Conservation (phyloP, 2,888 invertebrate species). For the Idaea dimidiata region DNA sequence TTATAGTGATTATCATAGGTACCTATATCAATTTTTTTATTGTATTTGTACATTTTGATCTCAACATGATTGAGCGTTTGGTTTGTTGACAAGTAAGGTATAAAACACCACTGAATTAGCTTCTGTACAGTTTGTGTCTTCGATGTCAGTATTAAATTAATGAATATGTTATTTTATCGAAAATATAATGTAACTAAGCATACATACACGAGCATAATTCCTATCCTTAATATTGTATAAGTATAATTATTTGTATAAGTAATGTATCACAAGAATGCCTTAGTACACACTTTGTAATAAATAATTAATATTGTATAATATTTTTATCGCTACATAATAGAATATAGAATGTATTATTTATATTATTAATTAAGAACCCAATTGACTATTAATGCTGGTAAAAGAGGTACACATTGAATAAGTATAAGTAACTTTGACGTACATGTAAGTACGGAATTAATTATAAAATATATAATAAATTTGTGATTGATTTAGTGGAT, state of each 20-base stretch:
- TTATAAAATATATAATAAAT: slow-evolving; percentile 23
- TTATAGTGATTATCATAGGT: slow-evolving; percentile 8
- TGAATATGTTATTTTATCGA: slow-evolving; percentile 17
- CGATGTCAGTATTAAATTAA: slow-evolving; percentile 53
- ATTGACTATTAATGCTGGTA: slow-evolving; percentile 56
- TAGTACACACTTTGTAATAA: slow-evolving; percentile 25
- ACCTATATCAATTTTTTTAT: slow-evolving; percentile 44
- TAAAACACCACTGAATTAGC: slow-evolving; percentile 78
- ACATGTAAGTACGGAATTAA: slow-evolving; percentile 21
- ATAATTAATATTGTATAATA: slow-evolving; percentile 4
- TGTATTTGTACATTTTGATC: slow-evolving; percentile 78
- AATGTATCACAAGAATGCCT: slow-evolving; percentile 53
- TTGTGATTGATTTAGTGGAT: slow-evolving; percentile 26
- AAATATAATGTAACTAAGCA: slow-evolving; percentile 8
- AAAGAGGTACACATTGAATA: slow-evolving; percentile 74
- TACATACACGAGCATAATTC: slow-evolving; percentile 4
- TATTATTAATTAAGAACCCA: slow-evolving; percentile 18
- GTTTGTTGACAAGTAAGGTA: slow-evolving; percentile 76
- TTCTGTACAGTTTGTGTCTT: slow-evolving; percentile 73
- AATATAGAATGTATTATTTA: slow-evolving; percentile 5
- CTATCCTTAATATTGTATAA: slow-evolving; percentile 21
- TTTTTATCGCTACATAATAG: not conserved
- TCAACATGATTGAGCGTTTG: slow-evolving; percentile 77
- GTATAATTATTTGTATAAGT: slow-evolving; percentile 24
- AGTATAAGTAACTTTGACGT: slow-evolving; percentile 54